Evolutionary conservation across 2,797 vertebrate species (phyloP).

Genomic region (Bradypus variegatus): DNA sequence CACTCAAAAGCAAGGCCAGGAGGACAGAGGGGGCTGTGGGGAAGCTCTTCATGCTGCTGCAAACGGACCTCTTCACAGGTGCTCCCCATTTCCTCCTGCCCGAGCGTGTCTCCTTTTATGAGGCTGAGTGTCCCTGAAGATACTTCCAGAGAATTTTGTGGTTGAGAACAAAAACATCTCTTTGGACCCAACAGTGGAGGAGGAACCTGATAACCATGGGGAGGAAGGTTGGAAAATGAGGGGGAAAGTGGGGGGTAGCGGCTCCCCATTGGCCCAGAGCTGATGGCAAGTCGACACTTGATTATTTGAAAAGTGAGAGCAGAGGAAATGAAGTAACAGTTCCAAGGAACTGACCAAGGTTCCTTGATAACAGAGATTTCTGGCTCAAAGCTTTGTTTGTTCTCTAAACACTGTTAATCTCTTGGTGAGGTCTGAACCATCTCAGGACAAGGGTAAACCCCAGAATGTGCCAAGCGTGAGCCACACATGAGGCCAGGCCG

Average conservation of each 20-base stretch:
- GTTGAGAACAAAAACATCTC: background rate
- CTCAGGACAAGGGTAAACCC: background rate
- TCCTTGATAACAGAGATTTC: background rate
- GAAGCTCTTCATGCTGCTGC: background rate
- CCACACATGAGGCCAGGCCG: no score
- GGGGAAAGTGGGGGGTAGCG: background rate
- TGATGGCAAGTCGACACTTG: background rate
- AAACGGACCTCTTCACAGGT: background rate
- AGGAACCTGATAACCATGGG: background rate
- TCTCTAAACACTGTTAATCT: background rate
- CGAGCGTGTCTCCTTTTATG: background rate
- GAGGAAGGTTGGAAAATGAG: background rate
- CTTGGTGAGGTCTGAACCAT: background rate
- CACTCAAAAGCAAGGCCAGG: background rate
- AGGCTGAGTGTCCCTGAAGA: background rate
- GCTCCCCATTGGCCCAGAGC: rapidly evolving
- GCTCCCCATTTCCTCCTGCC: background rate
- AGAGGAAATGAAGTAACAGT: conserved; percentile 1
- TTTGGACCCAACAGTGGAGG: background rate
- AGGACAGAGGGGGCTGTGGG: rapidly evolving
- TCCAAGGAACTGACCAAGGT: background rate
- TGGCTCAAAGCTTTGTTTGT: background rate
- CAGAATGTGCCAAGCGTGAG: no score
- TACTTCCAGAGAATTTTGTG: conserved; percentile 12
- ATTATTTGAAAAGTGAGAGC: background rate